Evolutionary conservation across 2,888 invertebrate species (phyloP).

Genomic region (Dynastes maya): DNA sequence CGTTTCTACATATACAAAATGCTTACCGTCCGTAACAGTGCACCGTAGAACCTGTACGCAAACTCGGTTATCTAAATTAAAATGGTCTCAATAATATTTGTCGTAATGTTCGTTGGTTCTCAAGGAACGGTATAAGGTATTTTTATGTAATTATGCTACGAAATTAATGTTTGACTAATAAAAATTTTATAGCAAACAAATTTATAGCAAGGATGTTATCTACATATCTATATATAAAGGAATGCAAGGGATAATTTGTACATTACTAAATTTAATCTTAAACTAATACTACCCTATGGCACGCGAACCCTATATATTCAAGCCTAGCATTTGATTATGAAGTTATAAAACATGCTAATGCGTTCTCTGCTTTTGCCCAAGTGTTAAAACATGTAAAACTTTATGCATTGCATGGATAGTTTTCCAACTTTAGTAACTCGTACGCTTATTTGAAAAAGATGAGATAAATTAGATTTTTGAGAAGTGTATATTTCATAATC

Average conservation of each 20-base stretch:
- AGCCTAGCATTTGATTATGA: slow-evolving; percentile 40
- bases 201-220: slow-evolving; percentile 8
- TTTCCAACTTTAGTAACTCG: neutral
- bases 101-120: neutral
- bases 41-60: neutral
- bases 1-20: slow-evolving; percentile 4
- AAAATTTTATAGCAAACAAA: slow-evolving; percentile 40
- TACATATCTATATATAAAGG: neutral
- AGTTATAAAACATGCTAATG: slow-evolving; percentile 45
- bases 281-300: slow-evolving; percentile 13
- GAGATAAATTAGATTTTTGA: too few relatives aligned
- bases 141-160: neutral
- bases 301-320: slow-evolving; percentile 32
- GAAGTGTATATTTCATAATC: slow-evolving; percentile 5
- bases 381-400: slow-evolving; percentile 10
- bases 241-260: slow-evolving; percentile 38
- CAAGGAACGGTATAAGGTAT: neutral
- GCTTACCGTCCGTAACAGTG: neutral
- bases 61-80: slow-evolving; percentile 3
- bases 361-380: slow-evolving; percentile 1
- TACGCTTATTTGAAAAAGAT: too few relatives aligned
- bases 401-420: slow-evolving; percentile 16
- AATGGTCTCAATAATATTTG: slow-evolving; percentile 6
- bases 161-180: slow-evolving; percentile 15
- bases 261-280: slow-evolving; percentile 43